Evolutionary conservation across 2,888 invertebrate genomes (phyloP), one percentile per base, ranked within the genome.

Genomic region (Sycophila texana): DNA sequence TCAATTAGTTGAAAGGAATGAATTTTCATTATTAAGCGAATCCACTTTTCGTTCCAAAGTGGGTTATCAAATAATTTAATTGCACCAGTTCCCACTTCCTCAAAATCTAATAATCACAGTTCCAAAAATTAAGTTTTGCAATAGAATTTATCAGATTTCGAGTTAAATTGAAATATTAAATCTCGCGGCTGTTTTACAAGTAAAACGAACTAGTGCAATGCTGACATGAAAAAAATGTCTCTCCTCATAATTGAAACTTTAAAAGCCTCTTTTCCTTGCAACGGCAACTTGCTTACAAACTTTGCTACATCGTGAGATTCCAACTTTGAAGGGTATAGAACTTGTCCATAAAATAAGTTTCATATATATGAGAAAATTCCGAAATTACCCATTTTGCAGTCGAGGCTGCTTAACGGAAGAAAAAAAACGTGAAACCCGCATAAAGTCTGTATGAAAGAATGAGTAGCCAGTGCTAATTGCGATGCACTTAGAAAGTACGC

Each of bases 221-320:
- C 49, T 49, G 68, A 76, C 72, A 76, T 73, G 72, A 72, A 76
- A 75, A 73, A 80, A 72, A 73, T 71, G 26, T 57, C 1, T 10
- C 30, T 66, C 63, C 39, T 73, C 68, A 72, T 80, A 80, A 80
- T 76, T 76, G 80, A 76, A 80, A 80, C 16, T 76, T 80, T 80
- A 73, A 76, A 76, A 76, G 72, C 57, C 76, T 63, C 76, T 76
- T 72, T 72, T 63, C 68, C 57, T 47, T 18, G 20, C 66, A 30
- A 66, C 57, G 60, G 66, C 74, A 74, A 74, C 74, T 74, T 51
- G 26, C 47, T 74, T 70, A 51, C 74, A 77, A 77, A 51, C 66
- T 74, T 68, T 57, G n/a, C 70, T 18, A 22, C 58, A 58, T 39
- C 51, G 13, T 22, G 55, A 66, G 60, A 58, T 66, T 71, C 66